Evolutionary conservation across 2,797 vertebrate species (phyloP), one percentile per base, ranked within the genome.

Genomic region (Chelidonichthys spinosus): DNA sequence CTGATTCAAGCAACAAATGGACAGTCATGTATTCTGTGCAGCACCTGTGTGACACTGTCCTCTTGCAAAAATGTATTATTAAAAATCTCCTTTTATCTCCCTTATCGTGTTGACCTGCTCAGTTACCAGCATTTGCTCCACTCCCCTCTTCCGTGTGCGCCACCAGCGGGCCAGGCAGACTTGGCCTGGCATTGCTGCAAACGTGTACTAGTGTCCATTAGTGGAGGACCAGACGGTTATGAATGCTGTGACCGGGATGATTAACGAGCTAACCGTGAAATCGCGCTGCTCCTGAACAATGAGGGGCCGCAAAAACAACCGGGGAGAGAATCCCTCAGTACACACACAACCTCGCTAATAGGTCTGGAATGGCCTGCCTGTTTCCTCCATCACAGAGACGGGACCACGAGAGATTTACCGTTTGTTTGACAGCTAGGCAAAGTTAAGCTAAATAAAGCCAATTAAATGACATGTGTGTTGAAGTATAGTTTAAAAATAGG

Each of bases 191-290:
- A 79, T 49, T 4, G 0, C 73, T 73, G 79, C 78, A 75, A 79
- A 76, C 85, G 66, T 79, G 63, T 69, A 65, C 80, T 36, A 50
- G 72, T 40, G 74, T 65, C 83, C 77, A 85, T 85, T 83, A 89
- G 79, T 79, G 78, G 80, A 71, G 77, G 35, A 83, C 62, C 85
- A 88, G 90, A 87, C 83, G 46, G 85, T 88, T 89, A 87, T 91
- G 89, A 91, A 89, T 63, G 86, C 75, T 75, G 86, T 54, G 85
- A 85, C 81, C 53, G 17, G 87, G 76, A 84, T 88, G 91, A 90
- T 87, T 90, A 90, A 91, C 79, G 86, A 86, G 85, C 91, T 87
- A 88, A 93, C 89, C 90, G 87, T 92, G 90, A 94, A 92, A 91
- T 91, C 71, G 68, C 54, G 8, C 74, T 89, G 91, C 84, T 73